Percentiles rank a stretch among this genome's conserved stretches.
Conservation (phyloP, 2,888 invertebrate genomes). For the Sarcophaga rosellei region DNA sequence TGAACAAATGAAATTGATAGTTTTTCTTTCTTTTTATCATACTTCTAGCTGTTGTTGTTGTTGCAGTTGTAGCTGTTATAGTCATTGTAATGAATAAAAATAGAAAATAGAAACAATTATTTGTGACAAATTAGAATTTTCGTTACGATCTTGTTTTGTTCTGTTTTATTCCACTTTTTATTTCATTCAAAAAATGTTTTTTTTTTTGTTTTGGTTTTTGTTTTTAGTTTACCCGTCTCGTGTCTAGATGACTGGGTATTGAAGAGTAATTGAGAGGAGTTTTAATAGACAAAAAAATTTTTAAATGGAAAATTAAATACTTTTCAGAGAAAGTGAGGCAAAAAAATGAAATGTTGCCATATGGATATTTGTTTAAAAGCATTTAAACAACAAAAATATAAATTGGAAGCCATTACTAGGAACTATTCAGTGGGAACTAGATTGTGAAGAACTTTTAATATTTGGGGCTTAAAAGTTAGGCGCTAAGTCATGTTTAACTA, state of each 20-base stretch:
- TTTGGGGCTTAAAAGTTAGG: too few relatives aligned
- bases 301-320: neutral
- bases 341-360: neutral
- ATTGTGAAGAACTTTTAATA: too few relatives aligned
- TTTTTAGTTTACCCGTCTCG: constrained; percentile 13
- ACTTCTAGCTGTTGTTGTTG: too few relatives aligned
- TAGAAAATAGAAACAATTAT: constrained; percentile 60
- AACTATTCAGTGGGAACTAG: too few relatives aligned
- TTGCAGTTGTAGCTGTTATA: neutral
- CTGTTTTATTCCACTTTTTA: neutral
- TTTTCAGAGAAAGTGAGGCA: neutral
- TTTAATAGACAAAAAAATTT: constrained; percentile 2
- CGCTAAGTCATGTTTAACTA: too few relatives aligned
- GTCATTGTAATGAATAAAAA: constrained; percentile 55
- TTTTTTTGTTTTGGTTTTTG: neutral
- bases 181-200: neutral
- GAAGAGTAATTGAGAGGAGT: neutral
- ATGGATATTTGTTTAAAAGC: neutral
- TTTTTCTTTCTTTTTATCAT: neutral
- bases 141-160: neutral
- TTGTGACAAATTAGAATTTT: constrained; percentile 64
- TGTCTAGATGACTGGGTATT: constrained; percentile 5
- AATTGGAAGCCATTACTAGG: too few relatives aligned
- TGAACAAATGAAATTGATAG: constrained; percentile 54
- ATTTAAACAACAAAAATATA: neutral